These are phyloP conservation scores for Esox masquinongy DNA, from an alignment of 2,797 vertebrate genomes.

Conservation along the genomic window DNA sequence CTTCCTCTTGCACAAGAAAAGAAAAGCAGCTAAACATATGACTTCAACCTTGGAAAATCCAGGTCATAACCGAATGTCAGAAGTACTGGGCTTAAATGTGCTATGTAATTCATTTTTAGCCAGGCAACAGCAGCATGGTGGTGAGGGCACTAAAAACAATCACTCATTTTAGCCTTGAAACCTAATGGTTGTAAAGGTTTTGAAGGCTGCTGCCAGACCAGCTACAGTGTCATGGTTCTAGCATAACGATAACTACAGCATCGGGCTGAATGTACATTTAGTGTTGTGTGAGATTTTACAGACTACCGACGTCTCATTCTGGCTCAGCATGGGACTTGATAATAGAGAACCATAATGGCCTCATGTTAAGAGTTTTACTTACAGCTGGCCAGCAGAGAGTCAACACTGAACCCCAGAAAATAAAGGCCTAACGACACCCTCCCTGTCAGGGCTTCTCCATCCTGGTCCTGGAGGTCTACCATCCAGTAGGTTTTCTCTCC, in stretches of 20 bases:
- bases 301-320: conserved; percentile 42
- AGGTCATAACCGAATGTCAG: neutral
- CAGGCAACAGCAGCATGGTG: neutral
- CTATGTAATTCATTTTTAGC: neutral
- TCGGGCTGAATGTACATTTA: neutral
- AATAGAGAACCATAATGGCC: conserved; percentile 37
- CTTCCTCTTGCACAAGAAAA: neutral
- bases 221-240: neutral
- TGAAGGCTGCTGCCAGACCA: neutral
- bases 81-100: neutral
- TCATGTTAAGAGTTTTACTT: conserved; percentile 32
- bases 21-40: neutral
- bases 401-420: conserved; percentile 9
- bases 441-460: neutral
- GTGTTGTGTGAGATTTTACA: conserved; percentile 38
- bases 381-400: conserved; percentile 50
- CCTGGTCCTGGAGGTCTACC: too few relatives aligned
- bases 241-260: too few relatives aligned
- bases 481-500: too few relatives aligned
- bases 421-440: conserved; percentile 25
- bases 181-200: neutral
- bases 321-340: conserved; percentile 32
- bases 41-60: conserved; percentile 2
- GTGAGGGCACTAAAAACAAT: neutral
- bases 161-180: neutral